These are phyloP conservation scores for Orchesellides sinensis DNA, from an alignment of 2,888 invertebrate genomes.

Conservation along the genomic window DNA sequence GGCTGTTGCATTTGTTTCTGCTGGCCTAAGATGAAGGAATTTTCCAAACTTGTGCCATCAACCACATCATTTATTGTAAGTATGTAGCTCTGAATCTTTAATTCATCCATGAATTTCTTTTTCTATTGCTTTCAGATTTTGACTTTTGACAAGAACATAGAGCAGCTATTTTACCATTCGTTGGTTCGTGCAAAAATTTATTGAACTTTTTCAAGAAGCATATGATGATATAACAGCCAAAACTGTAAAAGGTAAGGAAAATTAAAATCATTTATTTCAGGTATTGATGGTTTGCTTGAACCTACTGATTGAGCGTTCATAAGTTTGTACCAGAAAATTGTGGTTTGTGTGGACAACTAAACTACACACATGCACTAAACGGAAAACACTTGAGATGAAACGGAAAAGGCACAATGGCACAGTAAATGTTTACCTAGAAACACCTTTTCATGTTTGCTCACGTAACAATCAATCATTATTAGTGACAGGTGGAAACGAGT, in stretches of 20 bases:
- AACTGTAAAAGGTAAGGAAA: too few relatives aligned
- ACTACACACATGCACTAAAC: neutral
- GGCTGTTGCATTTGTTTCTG: neutral
- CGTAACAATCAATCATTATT: slow-evolving; percentile 41
- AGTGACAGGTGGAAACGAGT: slow-evolving; percentile 41
- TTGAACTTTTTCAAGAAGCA: too few relatives aligned
- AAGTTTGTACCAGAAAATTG: too few relatives aligned
- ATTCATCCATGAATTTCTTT: neutral
- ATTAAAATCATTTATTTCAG: too few relatives aligned
- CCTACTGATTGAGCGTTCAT: too few relatives aligned
- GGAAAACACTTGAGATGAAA: neutral
- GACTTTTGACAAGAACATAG: neutral
- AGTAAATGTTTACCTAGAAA: slow-evolving; percentile 24
- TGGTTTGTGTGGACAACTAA: too few relatives aligned
- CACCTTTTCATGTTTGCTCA: slow-evolving; percentile 36
- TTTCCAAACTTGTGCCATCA: neutral
- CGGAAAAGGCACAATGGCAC: slow-evolving; percentile 5
- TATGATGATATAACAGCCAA: too few relatives aligned
- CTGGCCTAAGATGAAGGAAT: neutral
- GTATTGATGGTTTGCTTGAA: too few relatives aligned
- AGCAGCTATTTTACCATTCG: neutral
- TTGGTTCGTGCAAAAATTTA: too few relatives aligned
- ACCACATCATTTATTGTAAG: neutral
- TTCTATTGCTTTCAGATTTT: neutral
- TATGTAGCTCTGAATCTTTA: neutral